These are phyloP conservation scores for Porphyrio hochstetteri DNA, from an alignment of 2,113 vertebrate genomes.

Conservation along the genomic window DNA sequence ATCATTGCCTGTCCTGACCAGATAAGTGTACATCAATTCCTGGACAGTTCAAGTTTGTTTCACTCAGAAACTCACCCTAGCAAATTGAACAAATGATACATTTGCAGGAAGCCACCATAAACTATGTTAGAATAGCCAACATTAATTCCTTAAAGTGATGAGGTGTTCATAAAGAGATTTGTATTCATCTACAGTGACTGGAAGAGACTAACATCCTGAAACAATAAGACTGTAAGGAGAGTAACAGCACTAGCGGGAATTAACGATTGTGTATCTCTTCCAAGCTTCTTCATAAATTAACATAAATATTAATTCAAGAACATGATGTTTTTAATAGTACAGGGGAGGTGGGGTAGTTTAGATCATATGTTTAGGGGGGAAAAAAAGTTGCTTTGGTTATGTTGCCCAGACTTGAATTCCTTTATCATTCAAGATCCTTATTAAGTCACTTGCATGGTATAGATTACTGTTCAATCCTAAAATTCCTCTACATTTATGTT, in stretches of 20 bases:
- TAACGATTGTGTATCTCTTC: background rate
- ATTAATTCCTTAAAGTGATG: background rate
- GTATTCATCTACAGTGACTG: background rate
- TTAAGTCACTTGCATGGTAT: slow-evolving; percentile 70
- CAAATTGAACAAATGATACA: background rate
- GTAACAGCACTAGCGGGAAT: background rate
- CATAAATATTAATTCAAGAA: slow-evolving; percentile 24
- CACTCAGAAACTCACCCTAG: background rate
- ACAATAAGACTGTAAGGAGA: background rate
- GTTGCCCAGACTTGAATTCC: slow-evolving; percentile 55
- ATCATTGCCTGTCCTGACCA: background rate
- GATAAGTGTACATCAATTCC: background rate
- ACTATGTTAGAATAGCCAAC: background rate
- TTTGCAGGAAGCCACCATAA: background rate
- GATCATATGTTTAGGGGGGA: background rate
- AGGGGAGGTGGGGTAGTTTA: background rate
- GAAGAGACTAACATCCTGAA: background rate
- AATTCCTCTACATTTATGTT: slow-evolving; percentile 71
- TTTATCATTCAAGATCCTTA: slow-evolving; percentile 70
- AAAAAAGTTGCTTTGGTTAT: background rate
- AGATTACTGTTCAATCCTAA: slow-evolving; percentile 69
- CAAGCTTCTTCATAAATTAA: background rate
- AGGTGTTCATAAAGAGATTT: background rate
- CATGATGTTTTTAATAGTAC: slow-evolving; percentile 1
- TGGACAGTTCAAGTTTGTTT: background rate